A percentile compares a stretch with the other conserved stretches of the same genome.
phyloP scores from a whole-genome alignment of 1,140 invertebrate genomes.

The Proctacanthus coquilletti region DNA sequence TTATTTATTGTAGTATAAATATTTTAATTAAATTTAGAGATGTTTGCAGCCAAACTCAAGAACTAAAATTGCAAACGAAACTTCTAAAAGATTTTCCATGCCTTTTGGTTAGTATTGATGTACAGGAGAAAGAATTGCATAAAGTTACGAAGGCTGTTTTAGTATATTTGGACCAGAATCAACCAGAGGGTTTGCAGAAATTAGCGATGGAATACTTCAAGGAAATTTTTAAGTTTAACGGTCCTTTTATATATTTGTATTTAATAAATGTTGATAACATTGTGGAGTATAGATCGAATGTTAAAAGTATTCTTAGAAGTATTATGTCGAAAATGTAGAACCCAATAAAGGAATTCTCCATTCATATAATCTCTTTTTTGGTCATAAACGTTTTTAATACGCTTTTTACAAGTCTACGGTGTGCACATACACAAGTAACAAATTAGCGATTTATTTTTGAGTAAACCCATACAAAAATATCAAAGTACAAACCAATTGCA shows the following conservation, averaged over 20 bases:
- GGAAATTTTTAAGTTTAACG: slow-evolving; percentile 14
- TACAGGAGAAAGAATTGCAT: slow-evolving; percentile 35
- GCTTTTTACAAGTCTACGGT: too few relatives aligned
- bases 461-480: too few relatives aligned
- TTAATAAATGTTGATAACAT: slow-evolving; percentile 19
- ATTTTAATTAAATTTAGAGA: too few relatives aligned
- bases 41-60: slow-evolving; percentile 30
- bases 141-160: slow-evolving; percentile 27
- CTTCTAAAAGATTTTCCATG: slow-evolving; percentile 31
- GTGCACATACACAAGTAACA: too few relatives aligned
- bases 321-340: slow-evolving; percentile 3
- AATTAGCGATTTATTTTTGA: too few relatives aligned
- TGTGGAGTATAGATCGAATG: slow-evolving; percentile 15
- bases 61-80: slow-evolving; percentile 37
- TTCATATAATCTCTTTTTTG: too few relatives aligned
- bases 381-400: too few relatives aligned
- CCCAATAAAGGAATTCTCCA: neutral
- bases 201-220: slow-evolving; percentile 12
- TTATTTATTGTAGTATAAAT: too few relatives aligned
- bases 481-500: too few relatives aligned
- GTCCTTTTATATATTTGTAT: slow-evolving; percentile 21
- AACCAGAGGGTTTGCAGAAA: slow-evolving; percentile 33
- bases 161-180: slow-evolving; percentile 32
- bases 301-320: slow-evolving; percentile 5
- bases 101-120: slow-evolving; percentile 30